Conservation (phyloP, 2,888 invertebrate species). For the Sminthurinus aureus region DNA sequence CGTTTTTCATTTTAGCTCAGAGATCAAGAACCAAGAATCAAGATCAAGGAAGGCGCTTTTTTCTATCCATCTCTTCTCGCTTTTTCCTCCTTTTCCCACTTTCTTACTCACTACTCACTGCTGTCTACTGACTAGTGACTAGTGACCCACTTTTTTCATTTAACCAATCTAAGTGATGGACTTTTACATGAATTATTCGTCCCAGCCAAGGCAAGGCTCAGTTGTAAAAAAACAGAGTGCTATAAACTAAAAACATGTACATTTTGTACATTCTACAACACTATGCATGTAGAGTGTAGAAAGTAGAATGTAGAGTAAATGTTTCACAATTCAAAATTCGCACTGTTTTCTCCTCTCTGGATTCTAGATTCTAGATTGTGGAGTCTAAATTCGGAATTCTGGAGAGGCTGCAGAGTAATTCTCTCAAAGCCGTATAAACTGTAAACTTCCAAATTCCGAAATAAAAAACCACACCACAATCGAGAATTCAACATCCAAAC, state of each 20-base stretch:
- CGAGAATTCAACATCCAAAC: not conserved
- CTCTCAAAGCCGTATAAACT: not conserved
- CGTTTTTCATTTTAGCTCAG: too few species aligned
- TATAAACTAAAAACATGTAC: not conserved
- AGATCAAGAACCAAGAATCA: too few species aligned
- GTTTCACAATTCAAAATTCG: not conserved
- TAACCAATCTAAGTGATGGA: slow-evolving; percentile 8
- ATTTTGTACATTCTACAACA: too few species aligned
- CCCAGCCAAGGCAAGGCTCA: not conserved
- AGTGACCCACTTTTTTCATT: not conserved
- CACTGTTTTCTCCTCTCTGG: not conserved
- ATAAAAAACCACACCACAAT: not conserved
- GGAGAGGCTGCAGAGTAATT: not conserved
- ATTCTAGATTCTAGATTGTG: not conserved
- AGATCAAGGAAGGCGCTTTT: too few species aligned
- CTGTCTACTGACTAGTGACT: too few species aligned
- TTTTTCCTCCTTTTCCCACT: too few species aligned
- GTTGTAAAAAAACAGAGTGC: not conserved
- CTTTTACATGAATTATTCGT: slow-evolving; percentile 23
- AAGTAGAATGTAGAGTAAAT: not conserved
- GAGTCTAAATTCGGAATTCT: not conserved
- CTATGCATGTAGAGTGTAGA: too few species aligned
- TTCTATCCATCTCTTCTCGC: too few species aligned
- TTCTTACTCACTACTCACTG: not conserved
- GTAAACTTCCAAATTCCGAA: not conserved